Base-by-base conservation (phyloP, 64 coral and sea anemone species). In the Dendronephthya gigantea region DNA sequence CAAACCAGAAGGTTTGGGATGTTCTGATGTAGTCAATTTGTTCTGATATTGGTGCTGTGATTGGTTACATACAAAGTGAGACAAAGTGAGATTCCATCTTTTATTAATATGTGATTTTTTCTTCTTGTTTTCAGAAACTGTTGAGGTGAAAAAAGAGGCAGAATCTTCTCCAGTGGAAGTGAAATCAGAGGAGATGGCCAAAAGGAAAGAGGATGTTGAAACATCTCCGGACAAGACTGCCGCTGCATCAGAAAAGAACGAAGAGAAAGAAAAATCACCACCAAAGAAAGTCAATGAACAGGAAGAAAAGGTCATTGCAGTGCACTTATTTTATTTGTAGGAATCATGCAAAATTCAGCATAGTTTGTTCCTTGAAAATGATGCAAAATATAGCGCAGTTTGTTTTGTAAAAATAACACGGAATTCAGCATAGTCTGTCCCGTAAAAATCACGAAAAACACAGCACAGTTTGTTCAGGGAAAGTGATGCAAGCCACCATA, bases 141-240 rank as follows among this genome's bases (percentile, higher is more conserved):
- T 39, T 39, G 36, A 79, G 36, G 36, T 79, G 15, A 34, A 79
- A 8, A 79, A 79, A 79, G 72, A 79, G 36, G 25, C 83, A 37
- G 4, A 81, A 50, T 28, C 83, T 85, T 43, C 38, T 49, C 48
- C 83, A 40, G 89, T 83, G 76, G 28, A 50, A 81, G 72, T 39
- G 29, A 34, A 34, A 34, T 12, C 72, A 33, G 72, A 79, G 2
- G 72, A 79, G 32, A 79, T 0, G 36, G 36, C 36, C 25, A 79
- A 79, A 29, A 27, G 31, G 8, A 29, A 79, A 34, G 37, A 34
- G 0, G 72, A 79, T 12, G 7, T 19, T 7, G 36, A 79, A 7
- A 34, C 72, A 2, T 16, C 15, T 79, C 72, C 72, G 36, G 72
- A 29, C 34, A 39, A 79, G 72, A 1, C 72, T 35, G 10, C 7